Percentiles rank a stretch among this genome's conserved stretches.
Evolutionary conservation across 2,888 invertebrate species (phyloP).

Genomic region (Scaptodrosophila latifasciaeformis): DNA sequence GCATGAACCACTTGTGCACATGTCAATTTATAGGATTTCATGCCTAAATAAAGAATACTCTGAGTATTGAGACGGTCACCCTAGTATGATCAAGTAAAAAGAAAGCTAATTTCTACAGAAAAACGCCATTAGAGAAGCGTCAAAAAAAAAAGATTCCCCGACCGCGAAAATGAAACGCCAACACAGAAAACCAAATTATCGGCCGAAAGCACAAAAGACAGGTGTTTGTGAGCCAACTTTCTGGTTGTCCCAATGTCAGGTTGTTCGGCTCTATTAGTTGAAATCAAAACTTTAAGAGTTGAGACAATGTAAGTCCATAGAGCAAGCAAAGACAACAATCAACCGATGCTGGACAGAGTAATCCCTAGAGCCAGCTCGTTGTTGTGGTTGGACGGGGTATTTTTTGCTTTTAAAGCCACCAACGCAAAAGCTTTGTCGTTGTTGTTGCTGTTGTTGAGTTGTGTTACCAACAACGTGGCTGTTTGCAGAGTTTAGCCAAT

Average conservation of each 20-base stretch:
- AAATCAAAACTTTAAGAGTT: conserved; percentile 36
- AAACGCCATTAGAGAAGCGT: conserved; percentile 31
- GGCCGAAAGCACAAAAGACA: conserved; percentile 29
- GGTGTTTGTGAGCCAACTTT: conserved; percentile 39
- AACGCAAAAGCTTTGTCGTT: conserved; percentile 47
- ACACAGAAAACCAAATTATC: conserved; percentile 27
- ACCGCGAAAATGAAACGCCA: conserved; percentile 14
- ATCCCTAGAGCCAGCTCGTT: conserved; percentile 47
- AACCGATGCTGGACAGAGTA: conserved; percentile 27
- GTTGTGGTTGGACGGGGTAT: conserved; percentile 3
- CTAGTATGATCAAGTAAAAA: not conserved
- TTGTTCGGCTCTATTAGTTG: conserved; percentile 42
- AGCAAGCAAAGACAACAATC: conserved; percentile 9
- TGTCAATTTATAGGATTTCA: conserved; percentile 35
- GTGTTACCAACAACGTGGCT: conserved; percentile 18
- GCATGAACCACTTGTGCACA: conserved; percentile 50
- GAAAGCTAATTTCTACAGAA: conserved; percentile 48
- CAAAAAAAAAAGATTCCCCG: conserved; percentile 4
- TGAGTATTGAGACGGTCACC: not conserved
- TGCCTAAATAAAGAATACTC: no score
- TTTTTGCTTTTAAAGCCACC: conserved; percentile 56
- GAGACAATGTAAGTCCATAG: conserved; percentile 35
- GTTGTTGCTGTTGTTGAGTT: conserved; percentile 16
- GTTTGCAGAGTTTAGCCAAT: conserved; percentile 60
- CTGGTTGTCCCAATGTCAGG: conserved; percentile 7